Evolutionary conservation across 2,888 invertebrate species (phyloP), one percentile per base, ranked within the genome.

Genomic region (Apoda limacodes): DNA sequence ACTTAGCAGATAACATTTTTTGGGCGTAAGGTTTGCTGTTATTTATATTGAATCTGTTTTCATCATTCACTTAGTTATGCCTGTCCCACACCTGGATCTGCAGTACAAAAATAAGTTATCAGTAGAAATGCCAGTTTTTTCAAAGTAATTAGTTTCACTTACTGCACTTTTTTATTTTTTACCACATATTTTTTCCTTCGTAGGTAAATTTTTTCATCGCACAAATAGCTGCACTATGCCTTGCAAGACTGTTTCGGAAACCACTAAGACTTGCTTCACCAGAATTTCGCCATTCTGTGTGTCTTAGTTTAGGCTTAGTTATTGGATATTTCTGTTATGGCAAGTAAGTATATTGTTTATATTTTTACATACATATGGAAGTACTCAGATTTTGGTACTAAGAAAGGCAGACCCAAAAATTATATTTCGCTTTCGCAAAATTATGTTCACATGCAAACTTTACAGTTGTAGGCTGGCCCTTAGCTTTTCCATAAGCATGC

Each of bases 311-410:
- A 58, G 94, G 94, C 50, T 83, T 94, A 56, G 69, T 85, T 52
- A 88, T 93, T 67, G 91, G 91, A 48, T 92, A 91, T 78, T 92
- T 94, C 81, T 93, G 93, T 75, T 94, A 93, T 70, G 93, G 94
- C 72, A 87, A 83, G 88, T 90, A 85, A 87, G 86, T 82, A 57
- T 28, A 35, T 33, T 38, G 37, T 34, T 33, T 37, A 35, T 27
- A 22, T 19, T 38, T 42, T 40, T 35, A 26, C 23, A 15, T 30
- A 28, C 25, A 27, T 26, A 15, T 22, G 32, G 15, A 29, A 15
- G 23, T 22, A 28, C 12, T 22, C 13, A 24, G 24, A 24, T 5
- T 14, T 14, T 13, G 14, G 6, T n/a, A n/a, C n/a, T n/a, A n/a
- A n/a, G n/a, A n/a, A n/a, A n/a, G n/a, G n/a, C n/a, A n/a, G n/a